phyloP scores from a whole-genome alignment of 2,113 vertebrate genomes.

The Pandion haliaetus region DNA sequence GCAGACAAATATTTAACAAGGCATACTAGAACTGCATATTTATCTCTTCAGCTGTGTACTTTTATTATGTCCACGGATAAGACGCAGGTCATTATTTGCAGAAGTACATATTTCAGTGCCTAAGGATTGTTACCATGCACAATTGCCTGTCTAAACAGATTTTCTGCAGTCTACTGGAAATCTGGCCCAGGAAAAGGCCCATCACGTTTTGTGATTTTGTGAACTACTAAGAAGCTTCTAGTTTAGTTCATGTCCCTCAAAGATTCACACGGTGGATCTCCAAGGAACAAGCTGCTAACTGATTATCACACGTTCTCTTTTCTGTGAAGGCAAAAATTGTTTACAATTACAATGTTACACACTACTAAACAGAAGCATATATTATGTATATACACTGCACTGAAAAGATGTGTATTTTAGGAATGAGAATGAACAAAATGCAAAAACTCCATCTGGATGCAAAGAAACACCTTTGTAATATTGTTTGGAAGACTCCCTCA shows the following conservation, averaged over 20 bases:
- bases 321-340: background rate
- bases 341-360: background rate
- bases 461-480: background rate
- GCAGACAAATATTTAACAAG: background rate
- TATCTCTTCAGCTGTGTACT: background rate
- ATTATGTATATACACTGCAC: background rate
- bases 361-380: background rate
- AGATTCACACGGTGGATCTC: background rate
- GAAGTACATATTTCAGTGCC: background rate
- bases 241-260: background rate
- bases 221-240: background rate
- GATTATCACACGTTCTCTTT: background rate
- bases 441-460: background rate
- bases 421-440: background rate
- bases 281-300: background rate
- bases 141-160: background rate
- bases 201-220: background rate
- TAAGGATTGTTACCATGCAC: background rate
- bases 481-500: background rate
- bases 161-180: background rate
- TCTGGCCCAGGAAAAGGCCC: background rate
- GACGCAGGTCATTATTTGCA: background rate
- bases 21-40: background rate
- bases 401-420: background rate
- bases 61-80: background rate